Conservation (phyloP, 2,113 vertebrate genomes). For the Tylochromis polylepis region DNA sequence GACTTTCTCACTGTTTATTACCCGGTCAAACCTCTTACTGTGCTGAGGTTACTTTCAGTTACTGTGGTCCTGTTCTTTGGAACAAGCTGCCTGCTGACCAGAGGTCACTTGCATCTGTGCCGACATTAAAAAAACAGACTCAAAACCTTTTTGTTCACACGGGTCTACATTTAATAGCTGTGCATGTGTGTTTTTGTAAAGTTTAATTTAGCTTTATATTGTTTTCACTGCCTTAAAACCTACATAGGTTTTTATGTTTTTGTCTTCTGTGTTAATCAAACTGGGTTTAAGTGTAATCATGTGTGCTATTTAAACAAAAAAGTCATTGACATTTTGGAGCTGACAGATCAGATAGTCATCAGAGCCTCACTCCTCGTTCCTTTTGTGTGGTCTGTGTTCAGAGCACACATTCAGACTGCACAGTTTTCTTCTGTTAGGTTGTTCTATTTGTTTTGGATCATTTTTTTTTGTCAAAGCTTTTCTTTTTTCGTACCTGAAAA, state of each 20-base stretch:
- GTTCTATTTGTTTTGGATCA: not conserved
- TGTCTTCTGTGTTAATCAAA: not conserved
- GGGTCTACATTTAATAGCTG: not conserved
- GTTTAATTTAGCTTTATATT: not conserved
- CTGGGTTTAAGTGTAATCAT: not conserved
- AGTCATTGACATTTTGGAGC: not conserved
- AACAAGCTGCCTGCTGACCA: not conserved
- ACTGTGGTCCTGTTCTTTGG: not conserved
- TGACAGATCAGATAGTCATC: not conserved
- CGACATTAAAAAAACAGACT: accelerated
- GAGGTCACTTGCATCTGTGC: not conserved
- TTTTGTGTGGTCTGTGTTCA: not conserved
- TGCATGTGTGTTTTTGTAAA: not conserved
- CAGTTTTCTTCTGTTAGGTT: accelerated
- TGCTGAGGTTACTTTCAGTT: not conserved
- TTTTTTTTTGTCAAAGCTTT: accelerated
- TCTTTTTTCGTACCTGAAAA: not conserved
- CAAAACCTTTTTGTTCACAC: not conserved
- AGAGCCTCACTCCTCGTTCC: not conserved
- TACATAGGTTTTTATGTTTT: not conserved
- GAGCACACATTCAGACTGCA: not conserved
- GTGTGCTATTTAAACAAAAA: not conserved
- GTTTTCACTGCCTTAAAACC: not conserved
- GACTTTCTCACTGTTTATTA: not conserved
- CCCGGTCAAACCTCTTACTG: not conserved